Evolutionary conservation across 2,113 vertebrate genomes (phyloP).

Genomic region (Grantiella picta): DNA sequence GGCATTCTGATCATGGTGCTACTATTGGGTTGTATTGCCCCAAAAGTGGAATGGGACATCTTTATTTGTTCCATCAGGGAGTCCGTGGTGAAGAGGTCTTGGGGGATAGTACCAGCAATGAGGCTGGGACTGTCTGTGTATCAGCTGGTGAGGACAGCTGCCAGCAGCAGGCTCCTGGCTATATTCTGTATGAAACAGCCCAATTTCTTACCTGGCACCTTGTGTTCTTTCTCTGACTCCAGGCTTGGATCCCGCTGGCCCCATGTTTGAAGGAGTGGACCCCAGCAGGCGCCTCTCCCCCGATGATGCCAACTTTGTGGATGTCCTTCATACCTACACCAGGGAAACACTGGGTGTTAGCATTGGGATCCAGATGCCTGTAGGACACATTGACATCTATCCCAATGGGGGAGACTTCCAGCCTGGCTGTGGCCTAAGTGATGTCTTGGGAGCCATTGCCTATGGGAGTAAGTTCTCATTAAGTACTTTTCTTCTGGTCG

Average conservation of each 20-base stretch:
- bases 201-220: not conserved
- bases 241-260: constrained; percentile 97
- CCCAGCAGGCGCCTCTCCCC: constrained; percentile 86
- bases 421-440: constrained; percentile 85
- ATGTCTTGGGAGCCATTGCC: constrained; percentile 80
- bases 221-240: not conserved
- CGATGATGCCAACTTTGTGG: constrained; percentile 92
- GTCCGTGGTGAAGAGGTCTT: not conserved
- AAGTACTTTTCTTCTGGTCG: not conserved
- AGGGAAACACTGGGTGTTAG: constrained; percentile 88
- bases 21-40: accelerated
- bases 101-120: accelerated
- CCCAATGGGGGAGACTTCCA: constrained; percentile 94
- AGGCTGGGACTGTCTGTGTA: not conserved
- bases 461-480: constrained; percentile 83
- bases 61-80: not conserved
- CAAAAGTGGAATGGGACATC: accelerated
- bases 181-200: not conserved
- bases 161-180: not conserved
- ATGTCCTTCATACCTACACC: constrained; percentile 94
- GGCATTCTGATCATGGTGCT: not conserved
- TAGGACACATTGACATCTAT: constrained; percentile 94
- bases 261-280: constrained; percentile 89
- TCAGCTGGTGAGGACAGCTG: not conserved
- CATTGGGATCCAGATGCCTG: constrained; percentile 93